Evolutionary conservation across 2,888 invertebrate species (phyloP).

Genomic region (Spicauda simplicius): DNA sequence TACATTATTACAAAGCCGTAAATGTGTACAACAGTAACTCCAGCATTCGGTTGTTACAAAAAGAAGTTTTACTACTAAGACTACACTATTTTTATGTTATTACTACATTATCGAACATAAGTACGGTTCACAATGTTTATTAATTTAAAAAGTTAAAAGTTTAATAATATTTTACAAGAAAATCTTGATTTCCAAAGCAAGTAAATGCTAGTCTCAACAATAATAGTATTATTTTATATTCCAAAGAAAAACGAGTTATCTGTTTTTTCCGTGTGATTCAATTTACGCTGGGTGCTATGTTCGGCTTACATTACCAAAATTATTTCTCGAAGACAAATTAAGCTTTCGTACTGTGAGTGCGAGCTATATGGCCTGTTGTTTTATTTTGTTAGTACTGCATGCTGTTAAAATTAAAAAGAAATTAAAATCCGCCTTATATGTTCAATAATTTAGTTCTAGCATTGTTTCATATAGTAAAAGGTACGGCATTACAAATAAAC

Average conservation of each 20-base stretch:
- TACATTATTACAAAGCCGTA: slow-evolving; percentile 54
- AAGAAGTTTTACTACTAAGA: not conserved
- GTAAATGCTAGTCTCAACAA: too few relatives aligned
- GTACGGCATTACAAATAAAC: not conserved
- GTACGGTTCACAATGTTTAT: not conserved
- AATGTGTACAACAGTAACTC: slow-evolving; percentile 45
- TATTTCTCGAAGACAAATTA: not conserved
- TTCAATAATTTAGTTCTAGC: slow-evolving; percentile 4
- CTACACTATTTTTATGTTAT: not conserved
- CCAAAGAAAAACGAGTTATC: too few relatives aligned
- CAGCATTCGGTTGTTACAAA: slow-evolving; percentile 8
- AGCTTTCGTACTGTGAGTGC: not conserved
- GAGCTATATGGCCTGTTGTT: not conserved
- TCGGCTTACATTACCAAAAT: too few relatives aligned
- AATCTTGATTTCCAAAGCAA: too few relatives aligned
- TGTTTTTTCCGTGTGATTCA: too few relatives aligned
- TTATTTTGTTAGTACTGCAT: too few relatives aligned
- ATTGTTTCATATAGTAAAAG: not conserved
- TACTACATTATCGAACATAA: not conserved
- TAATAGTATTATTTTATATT: too few relatives aligned
- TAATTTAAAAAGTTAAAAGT: too few relatives aligned
- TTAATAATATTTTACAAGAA: too few relatives aligned
- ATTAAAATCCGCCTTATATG: not conserved
- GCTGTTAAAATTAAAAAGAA: too few relatives aligned
- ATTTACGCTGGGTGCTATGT: too few relatives aligned